Conservation (phyloP, 2,113 vertebrate genomes). For the Amphiprion percula region DNA sequence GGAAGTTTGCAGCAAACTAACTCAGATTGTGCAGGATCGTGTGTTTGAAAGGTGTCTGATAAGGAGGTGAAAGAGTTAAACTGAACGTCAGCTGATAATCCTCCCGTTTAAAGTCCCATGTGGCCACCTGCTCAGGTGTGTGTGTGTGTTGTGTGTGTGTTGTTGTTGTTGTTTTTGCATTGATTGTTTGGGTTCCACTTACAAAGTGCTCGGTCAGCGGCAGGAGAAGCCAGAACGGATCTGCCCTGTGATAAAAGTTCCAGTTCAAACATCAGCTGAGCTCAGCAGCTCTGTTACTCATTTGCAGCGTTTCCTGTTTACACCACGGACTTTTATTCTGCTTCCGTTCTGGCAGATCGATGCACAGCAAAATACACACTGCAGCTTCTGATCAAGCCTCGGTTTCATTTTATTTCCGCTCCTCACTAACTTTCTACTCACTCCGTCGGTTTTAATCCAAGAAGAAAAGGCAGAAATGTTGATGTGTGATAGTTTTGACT, state of each 20-base stretch:
- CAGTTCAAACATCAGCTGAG: slow-evolving; percentile 58
- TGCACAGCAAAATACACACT: slow-evolving; percentile 40
- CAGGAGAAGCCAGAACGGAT: slow-evolving; percentile 49
- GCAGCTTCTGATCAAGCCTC: slow-evolving; percentile 34
- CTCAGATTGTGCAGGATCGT: too few relatives aligned
- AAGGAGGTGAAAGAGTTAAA: not conserved
- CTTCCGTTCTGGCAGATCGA: slow-evolving; percentile 42
- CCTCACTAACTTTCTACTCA: not conserved
- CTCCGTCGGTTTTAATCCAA: not conserved
- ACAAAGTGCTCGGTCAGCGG: slow-evolving; percentile 58
- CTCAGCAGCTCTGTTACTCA: slow-evolving; percentile 71
- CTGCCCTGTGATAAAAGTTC: slow-evolving; percentile 47
- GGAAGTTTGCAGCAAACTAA: too few relatives aligned
- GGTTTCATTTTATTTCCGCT: not conserved
- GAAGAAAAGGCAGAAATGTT: not conserved
- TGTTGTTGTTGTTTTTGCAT: not conserved
- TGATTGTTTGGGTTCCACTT: slow-evolving; percentile 22
- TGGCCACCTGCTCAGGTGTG: too few relatives aligned
- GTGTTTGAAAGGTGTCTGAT: too few relatives aligned
- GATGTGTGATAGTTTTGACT: not conserved
- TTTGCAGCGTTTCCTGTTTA: slow-evolving; percentile 60
- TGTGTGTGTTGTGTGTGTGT: too few relatives aligned
- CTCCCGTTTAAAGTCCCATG: too few relatives aligned
- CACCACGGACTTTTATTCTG: slow-evolving; percentile 1
- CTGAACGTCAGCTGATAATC: too few relatives aligned